Percentiles rank a stretch among this genome's conserved stretches.
Conservation (phyloP, 2,113 vertebrate species). For the Hippocampus comes region DNA sequence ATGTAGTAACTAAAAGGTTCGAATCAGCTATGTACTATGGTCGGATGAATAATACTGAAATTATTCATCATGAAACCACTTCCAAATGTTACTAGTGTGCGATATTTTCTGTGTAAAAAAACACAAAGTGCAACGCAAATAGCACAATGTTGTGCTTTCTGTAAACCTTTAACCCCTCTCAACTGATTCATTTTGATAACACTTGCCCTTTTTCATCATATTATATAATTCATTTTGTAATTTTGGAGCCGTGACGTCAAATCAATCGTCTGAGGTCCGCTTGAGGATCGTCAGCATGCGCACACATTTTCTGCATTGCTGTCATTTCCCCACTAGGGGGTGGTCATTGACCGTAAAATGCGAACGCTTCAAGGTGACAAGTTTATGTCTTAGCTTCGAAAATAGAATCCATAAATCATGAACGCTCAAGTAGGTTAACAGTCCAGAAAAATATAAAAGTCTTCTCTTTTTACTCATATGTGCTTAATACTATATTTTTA, state of each 20-base stretch:
- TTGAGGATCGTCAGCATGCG: background rate
- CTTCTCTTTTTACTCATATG: too few relatives aligned
- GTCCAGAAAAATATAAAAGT: background rate
- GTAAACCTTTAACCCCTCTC: background rate
- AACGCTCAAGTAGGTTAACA: background rate
- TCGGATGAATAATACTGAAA: background rate
- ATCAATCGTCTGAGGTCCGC: background rate
- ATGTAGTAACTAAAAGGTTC: too few relatives aligned
- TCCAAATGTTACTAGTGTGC: background rate
- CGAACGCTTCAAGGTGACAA: background rate
- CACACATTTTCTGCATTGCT: background rate
- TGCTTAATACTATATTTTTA: background rate
- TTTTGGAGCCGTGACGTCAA: background rate
- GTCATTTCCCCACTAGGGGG: constrained; percentile 56
- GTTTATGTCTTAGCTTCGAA: background rate
- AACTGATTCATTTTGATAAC: background rate
- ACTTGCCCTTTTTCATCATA: background rate
- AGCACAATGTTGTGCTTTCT: background rate
- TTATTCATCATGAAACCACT: background rate
- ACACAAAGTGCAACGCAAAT: background rate
- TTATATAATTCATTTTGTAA: too few relatives aligned
- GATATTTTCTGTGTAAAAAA: background rate
- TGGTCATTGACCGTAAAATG: constrained; percentile 44
- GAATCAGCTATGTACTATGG: too few relatives aligned
- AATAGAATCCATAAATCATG: background rate